These are phyloP conservation scores for Polietes domitor DNA, from an alignment of 2,888 invertebrate species.

Conservation along the genomic window DNA sequence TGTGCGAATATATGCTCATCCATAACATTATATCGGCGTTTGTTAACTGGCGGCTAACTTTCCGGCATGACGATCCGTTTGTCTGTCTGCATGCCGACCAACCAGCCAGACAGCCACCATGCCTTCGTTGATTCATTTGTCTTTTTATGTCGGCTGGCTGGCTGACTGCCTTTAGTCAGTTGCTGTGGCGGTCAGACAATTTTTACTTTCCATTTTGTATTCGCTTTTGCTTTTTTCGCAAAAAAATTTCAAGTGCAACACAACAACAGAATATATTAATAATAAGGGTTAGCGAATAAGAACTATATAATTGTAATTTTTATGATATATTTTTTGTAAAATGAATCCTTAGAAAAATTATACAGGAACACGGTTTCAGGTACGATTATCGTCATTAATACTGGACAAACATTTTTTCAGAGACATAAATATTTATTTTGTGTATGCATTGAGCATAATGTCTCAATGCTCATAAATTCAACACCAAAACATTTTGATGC, in stretches of 20 bases:
- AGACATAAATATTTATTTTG: no score
- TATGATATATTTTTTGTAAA: no score
- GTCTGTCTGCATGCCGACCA: slow-evolving; percentile 37
- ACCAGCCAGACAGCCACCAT: slow-evolving; percentile 17
- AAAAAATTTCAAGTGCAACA: slow-evolving; percentile 46
- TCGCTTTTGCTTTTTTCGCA: slow-evolving; percentile 61
- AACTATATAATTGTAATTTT: no score
- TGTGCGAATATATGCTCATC: slow-evolving; percentile 3
- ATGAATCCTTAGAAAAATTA: no score
- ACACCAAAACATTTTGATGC: no score
- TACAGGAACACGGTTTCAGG: no score
- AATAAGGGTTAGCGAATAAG: no score
- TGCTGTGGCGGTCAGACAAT: slow-evolving; percentile 26
- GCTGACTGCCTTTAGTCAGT: slow-evolving; percentile 17
- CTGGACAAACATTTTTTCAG: no score
- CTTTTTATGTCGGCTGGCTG: slow-evolving; percentile 17
- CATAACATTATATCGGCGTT: slow-evolving; percentile 34
- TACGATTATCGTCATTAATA: no score
- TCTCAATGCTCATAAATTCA: no score
- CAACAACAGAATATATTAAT: background rate
- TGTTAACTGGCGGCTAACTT: slow-evolving; percentile 40
- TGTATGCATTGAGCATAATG: no score
- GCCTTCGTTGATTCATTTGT: slow-evolving; percentile 26
- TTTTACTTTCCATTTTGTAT: slow-evolving; percentile 60
- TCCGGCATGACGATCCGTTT: slow-evolving; percentile 7